Percentiles rank a stretch among this genome's conserved stretches.
Evolutionary conservation across 2,113 vertebrate genomes (phyloP).

Genomic region (Stigmatopora argus): DNA sequence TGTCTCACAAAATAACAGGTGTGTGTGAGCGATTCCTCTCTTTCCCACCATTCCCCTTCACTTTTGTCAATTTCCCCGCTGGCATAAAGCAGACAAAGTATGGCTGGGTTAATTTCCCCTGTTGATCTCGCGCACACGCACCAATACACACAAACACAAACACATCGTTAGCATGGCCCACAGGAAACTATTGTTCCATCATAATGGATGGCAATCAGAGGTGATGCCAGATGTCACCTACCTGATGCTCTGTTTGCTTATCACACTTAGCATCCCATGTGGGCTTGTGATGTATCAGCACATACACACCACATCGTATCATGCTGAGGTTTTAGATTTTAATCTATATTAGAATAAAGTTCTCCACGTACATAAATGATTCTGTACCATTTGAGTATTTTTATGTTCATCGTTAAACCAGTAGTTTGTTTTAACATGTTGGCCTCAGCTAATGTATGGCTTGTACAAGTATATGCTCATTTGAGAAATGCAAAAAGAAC

Average conservation of each 20-base stretch:
- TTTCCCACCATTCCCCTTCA: conserved; percentile 22
- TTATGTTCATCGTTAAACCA: not conserved
- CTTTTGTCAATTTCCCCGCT: conserved; percentile 46
- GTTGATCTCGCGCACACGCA: conserved; percentile 52
- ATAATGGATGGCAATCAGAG: conserved; percentile 64
- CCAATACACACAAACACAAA: conserved; percentile 23
- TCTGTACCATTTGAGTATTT: not conserved
- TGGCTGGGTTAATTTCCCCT: conserved; percentile 61
- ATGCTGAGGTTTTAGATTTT: not conserved
- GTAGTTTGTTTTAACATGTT: not conserved
- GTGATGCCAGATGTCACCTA: conserved; percentile 62
- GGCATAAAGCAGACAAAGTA: conserved; percentile 38
- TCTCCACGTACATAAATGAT: not conserved
- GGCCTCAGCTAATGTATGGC: not conserved
- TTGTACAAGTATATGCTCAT: not conserved
- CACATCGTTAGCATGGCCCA: conserved; percentile 54
- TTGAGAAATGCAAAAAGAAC: conserved; percentile 1
- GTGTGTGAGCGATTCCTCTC: conserved; percentile 46
- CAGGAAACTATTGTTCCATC: conserved; percentile 61
- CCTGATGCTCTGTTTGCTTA: conserved; percentile 55
- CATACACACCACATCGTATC: not conserved
- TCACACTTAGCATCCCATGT: conserved; percentile 11
- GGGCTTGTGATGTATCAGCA: conserved; percentile 20
- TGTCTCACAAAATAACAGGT: conserved; percentile 57
- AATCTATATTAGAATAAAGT: not conserved